Base-by-base conservation (phyloP, 2,888 invertebrate species). In the Drosophila eohydei region DNA sequence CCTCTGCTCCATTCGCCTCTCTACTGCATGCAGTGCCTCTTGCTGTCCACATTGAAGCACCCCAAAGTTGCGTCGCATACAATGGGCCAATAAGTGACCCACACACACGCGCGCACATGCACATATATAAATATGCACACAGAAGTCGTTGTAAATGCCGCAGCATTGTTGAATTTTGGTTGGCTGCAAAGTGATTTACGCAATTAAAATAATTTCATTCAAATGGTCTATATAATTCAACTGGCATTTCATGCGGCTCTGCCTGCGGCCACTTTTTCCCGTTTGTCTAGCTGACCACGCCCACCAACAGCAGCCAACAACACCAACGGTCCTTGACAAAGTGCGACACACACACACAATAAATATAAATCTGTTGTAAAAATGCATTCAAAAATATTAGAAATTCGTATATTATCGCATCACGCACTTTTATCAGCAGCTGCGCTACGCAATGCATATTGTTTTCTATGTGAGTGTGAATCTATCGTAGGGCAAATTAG, bases 131-230 rank as follows among this genome's bases (percentile, higher is more conserved):
- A 12, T 16, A 44, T 7, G 12, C 50, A 57, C n/a, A 50, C 9
- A 44, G 36, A 44, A 59, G 43, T 46, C 48, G 79, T 58, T 61
- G 61, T 54, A 60, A 80, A 80, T 78, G 74, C 76, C 80, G 71
- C 88, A 71, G 78, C 81, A 78, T 86, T 83, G 83, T 87, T 89
- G 82, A 71, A 81, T 78, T 87, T 73, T 69, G 84, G 84, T 81
- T 78, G 71, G 67, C 72, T 74, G 78, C 78, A 89, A 89, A 89
- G 88, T 86, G 86, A 89, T 89, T 89, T 86, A 86, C 89, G 86
- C 89, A 86, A 86, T 86, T 86, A 89, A 86, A 86, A 86, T 86
- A 89, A 86, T 86, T 89, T 86, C 83, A 80, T 83, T 88, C 88
- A 88, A 86, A 88, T 86, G 80, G 78, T 82, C 83, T 82, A 88